These are phyloP conservation scores for Serrognathus titanus DNA, from an alignment of 2,888 invertebrate genomes.

Conservation along the genomic window DNA sequence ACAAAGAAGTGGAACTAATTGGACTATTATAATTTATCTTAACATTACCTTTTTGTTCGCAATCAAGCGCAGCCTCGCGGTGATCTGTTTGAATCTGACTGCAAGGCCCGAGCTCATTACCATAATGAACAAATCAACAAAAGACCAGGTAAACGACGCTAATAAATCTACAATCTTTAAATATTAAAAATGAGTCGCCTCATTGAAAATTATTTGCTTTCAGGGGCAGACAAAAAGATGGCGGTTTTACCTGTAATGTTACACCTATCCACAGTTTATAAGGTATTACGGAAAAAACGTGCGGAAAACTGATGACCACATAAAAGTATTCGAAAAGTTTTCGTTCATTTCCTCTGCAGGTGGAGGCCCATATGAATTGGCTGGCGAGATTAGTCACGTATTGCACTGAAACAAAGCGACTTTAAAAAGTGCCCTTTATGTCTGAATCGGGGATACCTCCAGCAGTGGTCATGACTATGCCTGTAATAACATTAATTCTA, in stretches of 20 bases:
- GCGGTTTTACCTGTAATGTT: constrained; percentile 20
- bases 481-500: constrained; percentile 42
- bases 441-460: constrained; percentile 29
- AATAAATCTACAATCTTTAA: constrained; percentile 32
- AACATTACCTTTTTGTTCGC: constrained; percentile 21
- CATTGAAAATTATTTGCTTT: too few species aligned
- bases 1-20: too few species aligned
- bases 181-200: neutral
- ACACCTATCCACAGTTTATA: constrained; percentile 21
- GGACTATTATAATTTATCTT: too few species aligned
- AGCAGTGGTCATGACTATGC: constrained; percentile 41
- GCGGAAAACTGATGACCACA: constrained; percentile 9
- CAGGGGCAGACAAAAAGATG: too few species aligned
- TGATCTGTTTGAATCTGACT: constrained; percentile 38
- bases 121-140: constrained; percentile 41
- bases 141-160: constrained; percentile 34
- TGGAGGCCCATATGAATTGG: neutral
- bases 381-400: neutral
- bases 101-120: constrained; percentile 36
- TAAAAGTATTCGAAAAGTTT: neutral
- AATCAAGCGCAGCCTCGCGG: constrained; percentile 20
- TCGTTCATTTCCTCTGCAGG: neutral
- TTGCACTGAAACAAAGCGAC: neutral
- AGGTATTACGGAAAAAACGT: constrained; percentile 17
- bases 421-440: neutral